Evolutionary conservation across 2,797 vertebrate species (phyloP).

Genomic region (Schizothorax lantsangensis): DNA sequence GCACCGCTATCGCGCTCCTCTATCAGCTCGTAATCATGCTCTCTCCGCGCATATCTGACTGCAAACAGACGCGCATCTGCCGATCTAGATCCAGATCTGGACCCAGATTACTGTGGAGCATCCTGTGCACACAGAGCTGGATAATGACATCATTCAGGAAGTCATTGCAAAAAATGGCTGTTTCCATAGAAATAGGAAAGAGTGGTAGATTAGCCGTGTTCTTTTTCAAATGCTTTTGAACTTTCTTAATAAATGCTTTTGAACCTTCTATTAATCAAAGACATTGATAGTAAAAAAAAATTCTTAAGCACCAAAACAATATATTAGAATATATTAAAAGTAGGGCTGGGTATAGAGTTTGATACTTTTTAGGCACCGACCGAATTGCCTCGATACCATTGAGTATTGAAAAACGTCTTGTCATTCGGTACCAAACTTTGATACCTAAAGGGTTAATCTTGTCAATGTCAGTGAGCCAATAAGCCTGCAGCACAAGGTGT

Average conservation of each 20-base stretch:
- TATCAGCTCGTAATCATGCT: slow-evolving; percentile 61
- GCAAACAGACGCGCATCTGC: slow-evolving; percentile 19
- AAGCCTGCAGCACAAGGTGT: no score
- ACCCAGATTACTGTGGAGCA: slow-evolving; percentile 57
- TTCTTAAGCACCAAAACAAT: not conserved
- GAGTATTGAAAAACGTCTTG: no score
- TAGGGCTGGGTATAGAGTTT: no score
- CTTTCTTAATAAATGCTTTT: not conserved
- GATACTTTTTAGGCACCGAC: no score
- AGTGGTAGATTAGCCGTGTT: not conserved
- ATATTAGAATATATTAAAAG: not conserved
- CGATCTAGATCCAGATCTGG: slow-evolving; percentile 62
- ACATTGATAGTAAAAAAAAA: not conserved
- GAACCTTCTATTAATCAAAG: not conserved
- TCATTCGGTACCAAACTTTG: no score
- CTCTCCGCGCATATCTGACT: slow-evolving; percentile 38
- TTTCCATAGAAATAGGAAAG: slow-evolving; percentile 54
- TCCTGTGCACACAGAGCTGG: slow-evolving; percentile 74
- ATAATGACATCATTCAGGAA: slow-evolving; percentile 74
- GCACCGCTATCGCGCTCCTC: slow-evolving; percentile 40
- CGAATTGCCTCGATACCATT: no score
- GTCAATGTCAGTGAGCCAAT: no score
- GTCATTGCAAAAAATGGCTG: slow-evolving; percentile 63
- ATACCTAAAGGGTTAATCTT: no score
- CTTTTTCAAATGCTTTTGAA: not conserved